A percentile compares a stretch with the other conserved stretches of the same genome.
Evolutionary conservation across 2,113 vertebrate species (phyloP).

Genomic region (Taurulus bubalis): DNA sequence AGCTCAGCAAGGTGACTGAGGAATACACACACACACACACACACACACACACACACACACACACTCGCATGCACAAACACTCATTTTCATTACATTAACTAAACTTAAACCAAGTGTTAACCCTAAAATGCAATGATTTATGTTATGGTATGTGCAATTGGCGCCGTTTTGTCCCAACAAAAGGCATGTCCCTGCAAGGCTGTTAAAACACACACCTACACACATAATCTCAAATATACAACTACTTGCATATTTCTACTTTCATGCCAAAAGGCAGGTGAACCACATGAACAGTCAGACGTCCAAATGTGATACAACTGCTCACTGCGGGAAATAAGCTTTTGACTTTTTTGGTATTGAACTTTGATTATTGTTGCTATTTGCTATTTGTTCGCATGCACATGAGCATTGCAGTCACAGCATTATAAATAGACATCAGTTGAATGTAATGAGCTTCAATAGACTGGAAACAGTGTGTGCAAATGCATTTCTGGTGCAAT

Average conservation of each 20-base stretch:
- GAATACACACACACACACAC: neutral
- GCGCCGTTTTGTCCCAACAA: neutral
- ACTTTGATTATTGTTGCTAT: neutral
- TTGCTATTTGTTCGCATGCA: no score
- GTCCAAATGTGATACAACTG: neutral
- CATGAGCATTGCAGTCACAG: conserved; percentile 4
- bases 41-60: neutral
- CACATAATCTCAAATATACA: neutral
- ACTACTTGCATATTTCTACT: neutral
- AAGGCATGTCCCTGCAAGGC: neutral
- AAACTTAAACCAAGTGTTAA: neutral
- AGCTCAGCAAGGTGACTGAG: conserved; percentile 80
- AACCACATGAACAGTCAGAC: neutral
- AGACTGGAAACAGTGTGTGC: conserved; percentile 39
- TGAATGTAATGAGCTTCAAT: conserved; percentile 38
- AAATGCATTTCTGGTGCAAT: conserved; percentile 51
- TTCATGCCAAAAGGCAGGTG: neutral
- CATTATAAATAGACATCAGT: conserved; percentile 41
- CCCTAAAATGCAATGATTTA: neutral
- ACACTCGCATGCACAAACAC: no score
- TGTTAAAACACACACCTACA: no score
- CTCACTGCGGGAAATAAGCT: neutral
- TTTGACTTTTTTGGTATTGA: neutral
- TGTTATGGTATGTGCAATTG: neutral
- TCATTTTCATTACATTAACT: no score